phyloP scores from a whole-genome alignment of 1,140 invertebrate species.

The Brachionus asplanchnoidis region DNA sequence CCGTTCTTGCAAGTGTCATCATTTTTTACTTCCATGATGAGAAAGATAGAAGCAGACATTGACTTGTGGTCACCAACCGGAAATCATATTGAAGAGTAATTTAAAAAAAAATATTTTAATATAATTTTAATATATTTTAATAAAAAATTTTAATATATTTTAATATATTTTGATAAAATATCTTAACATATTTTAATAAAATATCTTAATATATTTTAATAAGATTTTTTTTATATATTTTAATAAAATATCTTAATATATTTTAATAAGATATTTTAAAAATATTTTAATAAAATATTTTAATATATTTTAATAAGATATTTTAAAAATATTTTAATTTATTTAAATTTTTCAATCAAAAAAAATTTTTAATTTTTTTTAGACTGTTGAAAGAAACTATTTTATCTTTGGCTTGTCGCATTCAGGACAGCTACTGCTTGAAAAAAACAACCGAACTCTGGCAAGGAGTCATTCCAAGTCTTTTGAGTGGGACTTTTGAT shows the following conservation, averaged over 20 bases:
- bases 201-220: too few relatives aligned
- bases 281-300: too few relatives aligned
- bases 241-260: neutral
- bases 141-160: neutral
- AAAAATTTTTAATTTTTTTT: neutral
- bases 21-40: constrained; percentile 4
- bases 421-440: constrained; percentile 22
- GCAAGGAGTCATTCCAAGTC: neutral
- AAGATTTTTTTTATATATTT: too few relatives aligned
- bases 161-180: too few relatives aligned
- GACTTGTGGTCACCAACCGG: neutral
- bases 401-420: constrained; percentile 31
- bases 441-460: constrained; percentile 25
- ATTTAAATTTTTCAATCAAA: too few relatives aligned
- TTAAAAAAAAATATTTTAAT: neutral
- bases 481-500: constrained; percentile 16
- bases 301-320: too few relatives aligned
- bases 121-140: neutral
- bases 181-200: too few relatives aligned
- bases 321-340: neutral
- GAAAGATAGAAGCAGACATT: neutral
- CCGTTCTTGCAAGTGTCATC: neutral
- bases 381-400: constrained; percentile 37
- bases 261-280: too few relatives aligned
- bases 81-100: constrained; percentile 19